Base-by-base conservation (phyloP, 2,888 invertebrate genomes). In the Heliconius charithonia region DNA sequence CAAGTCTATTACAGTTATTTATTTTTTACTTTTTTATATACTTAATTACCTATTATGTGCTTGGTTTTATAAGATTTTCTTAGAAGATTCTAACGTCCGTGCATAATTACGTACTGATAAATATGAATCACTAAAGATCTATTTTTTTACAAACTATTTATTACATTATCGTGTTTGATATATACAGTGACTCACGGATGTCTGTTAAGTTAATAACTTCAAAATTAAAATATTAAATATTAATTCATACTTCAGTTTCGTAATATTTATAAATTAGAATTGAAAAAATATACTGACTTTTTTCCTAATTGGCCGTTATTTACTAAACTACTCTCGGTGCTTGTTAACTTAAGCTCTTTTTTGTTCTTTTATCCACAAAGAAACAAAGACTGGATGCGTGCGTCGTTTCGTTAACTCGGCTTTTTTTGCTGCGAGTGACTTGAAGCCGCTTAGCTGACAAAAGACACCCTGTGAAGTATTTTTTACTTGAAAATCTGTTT, bases 331-430 rank as follows among this genome's bases (percentile, higher is more conserved):
- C 69, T 25, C 69, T 45, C 41, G 41, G 41, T 25, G 41, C 69
- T 69, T 69, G 69, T 69, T 69, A 69, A 45, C 16, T 69, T 67
- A 67, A 67, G 66, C 37, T 69, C 69, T 59, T 72, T 72, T 32
- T 56, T 72, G 72, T 72, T 72, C n/a, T 59, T 72, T 72, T 59
- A 72, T 72, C 72, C 72, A 72, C 72, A 72, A 72, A 72, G 72
- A 72, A 72, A 72, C 56, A 59, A 59, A 72, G 72, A 29, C 27
- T 71, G 41, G 29, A 59, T 72, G 72, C 72, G 72, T 72, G 72
- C 72, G 72, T 72, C 59, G 72, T 59, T 72, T 72, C 72, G 72
- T 72, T 56, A 72, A 59, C n/a, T 59, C 72, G n/a, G 59, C 72
- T 72, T 72, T 71, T 37, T 72, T 59, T 32, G 29, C 37, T 32